Conservation (phyloP, 35 echinoderm and acorn worm species). For the Ophioderma brevispina region DNA sequence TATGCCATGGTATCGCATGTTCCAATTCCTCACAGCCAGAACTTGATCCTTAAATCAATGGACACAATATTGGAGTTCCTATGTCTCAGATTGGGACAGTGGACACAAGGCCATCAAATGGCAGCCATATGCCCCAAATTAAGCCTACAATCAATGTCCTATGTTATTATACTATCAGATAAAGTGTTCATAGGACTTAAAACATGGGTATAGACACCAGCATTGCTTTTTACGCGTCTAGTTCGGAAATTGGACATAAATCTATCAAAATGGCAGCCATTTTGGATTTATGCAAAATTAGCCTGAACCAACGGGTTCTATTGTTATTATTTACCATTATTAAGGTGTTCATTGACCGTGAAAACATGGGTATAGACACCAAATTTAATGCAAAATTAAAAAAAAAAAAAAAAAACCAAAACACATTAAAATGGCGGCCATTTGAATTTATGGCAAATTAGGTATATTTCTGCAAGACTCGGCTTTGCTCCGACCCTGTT, state of each 20-base stretch:
- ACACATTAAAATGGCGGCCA: background rate
- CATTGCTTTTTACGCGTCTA: background rate
- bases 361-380: background rate
- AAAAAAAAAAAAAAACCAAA: background rate
- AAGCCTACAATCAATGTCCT: background rate
- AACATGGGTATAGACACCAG: background rate
- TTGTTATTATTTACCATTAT: background rate
- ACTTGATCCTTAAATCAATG: background rate
- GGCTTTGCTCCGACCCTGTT: background rate
- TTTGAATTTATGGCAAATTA: background rate
- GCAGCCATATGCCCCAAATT: background rate
- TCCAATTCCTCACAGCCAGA: slow-evolving; percentile 19
- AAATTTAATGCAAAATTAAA: background rate
- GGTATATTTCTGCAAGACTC: background rate
- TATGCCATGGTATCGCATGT: slow-evolving; percentile 34
- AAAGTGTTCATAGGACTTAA: background rate
- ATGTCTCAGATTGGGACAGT: background rate
- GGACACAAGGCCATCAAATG: too few species aligned
- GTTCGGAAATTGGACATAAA: background rate
- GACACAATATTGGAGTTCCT: background rate
- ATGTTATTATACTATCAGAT: background rate
- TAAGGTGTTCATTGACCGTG: background rate
- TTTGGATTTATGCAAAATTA: background rate
- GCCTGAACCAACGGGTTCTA: background rate
- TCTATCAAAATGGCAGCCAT: background rate